Evolutionary conservation across 2,888 invertebrate species (phyloP), one percentile per base, ranked within the genome.

Genomic region (Rhopalosiphum nymphaeae): DNA sequence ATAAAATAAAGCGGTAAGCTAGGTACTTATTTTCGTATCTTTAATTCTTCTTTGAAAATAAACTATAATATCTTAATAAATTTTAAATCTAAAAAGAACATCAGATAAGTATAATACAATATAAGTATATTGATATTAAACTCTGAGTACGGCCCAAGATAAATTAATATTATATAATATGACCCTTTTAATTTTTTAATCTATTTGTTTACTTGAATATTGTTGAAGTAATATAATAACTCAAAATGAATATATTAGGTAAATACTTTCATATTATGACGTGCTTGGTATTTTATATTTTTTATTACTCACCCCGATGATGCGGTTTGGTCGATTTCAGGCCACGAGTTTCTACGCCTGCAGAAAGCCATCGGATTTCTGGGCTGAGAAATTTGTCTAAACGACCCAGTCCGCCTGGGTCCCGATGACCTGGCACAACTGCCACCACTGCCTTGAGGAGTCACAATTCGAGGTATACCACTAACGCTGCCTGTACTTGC

Each of bases 281-380:
- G 10, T 36, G 1, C 11, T 78, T 21, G 42, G 25, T 42, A 36
- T 36, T 86, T 86, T 13, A 78, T 29, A 86, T n/a, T 29, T 86
- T n/a, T 61, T 7, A 29, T 16, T 78, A 96, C 97, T 97, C 96
- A 98, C 98, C 98, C 98, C 16, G 98, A 98, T 95, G 97, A 97
- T 89, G 98, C 97, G 95, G 98, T 97, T 95, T 97, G 98, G 96
- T 98, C 98, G 94, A 98, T 97, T 96, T 98, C 98, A 21, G 98
- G 98, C 98, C 98, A 98, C 67, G 98, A 98, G 67, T 97, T 96
- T 89, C 98, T 96, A 91, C 98, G 96, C 95, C 97, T 97, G 96
- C 98, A 98, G 96, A 98, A 98, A 96, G 97, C 97, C 61, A 97
- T 97, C 25, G 97, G 97, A 93, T 97, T 97, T 53, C 96, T 96